These are phyloP conservation scores for Glossosoma conforme DNA, from an alignment of 1,140 invertebrate genomes.

Conservation along the genomic window DNA sequence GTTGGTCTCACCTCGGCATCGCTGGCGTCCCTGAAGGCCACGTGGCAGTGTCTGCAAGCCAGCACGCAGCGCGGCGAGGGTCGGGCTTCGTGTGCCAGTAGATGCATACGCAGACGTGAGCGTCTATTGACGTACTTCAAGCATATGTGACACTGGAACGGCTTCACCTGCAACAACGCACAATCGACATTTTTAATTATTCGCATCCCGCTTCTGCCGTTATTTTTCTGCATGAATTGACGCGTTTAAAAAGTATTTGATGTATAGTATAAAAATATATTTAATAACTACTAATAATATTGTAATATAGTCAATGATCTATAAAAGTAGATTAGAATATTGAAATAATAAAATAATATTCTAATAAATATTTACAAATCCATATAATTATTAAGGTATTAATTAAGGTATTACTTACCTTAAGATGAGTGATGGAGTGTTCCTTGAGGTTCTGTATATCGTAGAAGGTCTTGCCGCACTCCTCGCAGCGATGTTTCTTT, in stretches of 20 bases:
- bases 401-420: constrained; percentile 35
- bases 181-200: no score
- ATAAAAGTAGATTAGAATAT: no score
- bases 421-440: constrained; percentile 49
- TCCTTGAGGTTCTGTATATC: constrained; percentile 50
- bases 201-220: no score
- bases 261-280: neutral
- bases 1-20: constrained; percentile 38
- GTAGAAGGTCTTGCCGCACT: constrained; percentile 47
- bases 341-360: no score
- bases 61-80: constrained; percentile 37
- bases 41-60: constrained; percentile 38
- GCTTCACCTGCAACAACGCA: constrained; percentile 40
- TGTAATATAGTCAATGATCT: no score
- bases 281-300: constrained; percentile 7
- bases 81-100: constrained; percentile 45
- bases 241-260: no score
- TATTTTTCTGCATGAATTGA: no score
- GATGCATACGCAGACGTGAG: constrained; percentile 47
- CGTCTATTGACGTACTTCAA: constrained; percentile 46
- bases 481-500: constrained; percentile 44
- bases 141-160: constrained; percentile 52
- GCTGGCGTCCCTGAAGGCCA: constrained; percentile 37
- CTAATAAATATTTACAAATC: no score
- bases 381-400: neutral